Evolutionary conservation across 92 coral and sea anemone genomes (phyloP).

Genomic region (Porites evermanni): DNA sequence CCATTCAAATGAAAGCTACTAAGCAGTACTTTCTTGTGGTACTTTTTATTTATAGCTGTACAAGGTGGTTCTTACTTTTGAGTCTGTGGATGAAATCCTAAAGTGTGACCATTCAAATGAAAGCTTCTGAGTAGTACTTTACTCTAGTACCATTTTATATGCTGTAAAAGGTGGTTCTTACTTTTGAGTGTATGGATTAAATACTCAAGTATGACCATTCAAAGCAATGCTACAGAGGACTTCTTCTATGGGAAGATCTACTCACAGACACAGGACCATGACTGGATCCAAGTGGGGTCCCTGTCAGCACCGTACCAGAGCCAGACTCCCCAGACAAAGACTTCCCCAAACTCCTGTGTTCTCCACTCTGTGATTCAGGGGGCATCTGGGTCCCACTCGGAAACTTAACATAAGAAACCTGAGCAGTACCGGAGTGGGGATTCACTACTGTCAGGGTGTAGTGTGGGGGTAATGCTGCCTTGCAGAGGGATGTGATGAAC

Average conservation of each 20-base stretch:
- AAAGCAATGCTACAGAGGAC: not conserved
- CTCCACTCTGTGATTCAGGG: conserved; percentile 71
- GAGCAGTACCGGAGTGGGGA: conserved; percentile 93
- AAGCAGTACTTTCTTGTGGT: not conserved
- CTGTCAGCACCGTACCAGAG: conserved; percentile 86
- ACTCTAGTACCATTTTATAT: not conserved
- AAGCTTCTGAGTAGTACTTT: not conserved
- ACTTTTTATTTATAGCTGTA: not conserved
- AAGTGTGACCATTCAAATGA: not conserved
- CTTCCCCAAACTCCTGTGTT: conserved; percentile 50
- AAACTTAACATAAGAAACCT: conserved; percentile 81
- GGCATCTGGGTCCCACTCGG: conserved; percentile 64
- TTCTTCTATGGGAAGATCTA: not conserved
- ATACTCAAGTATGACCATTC: not conserved
- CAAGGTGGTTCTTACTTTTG: not conserved
- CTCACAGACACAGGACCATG: conserved; percentile 98
- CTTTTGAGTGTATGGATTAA: not conserved
- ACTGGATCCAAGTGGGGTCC: conserved; percentile 90
- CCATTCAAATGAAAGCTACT: not conserved
- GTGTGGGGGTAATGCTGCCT: conserved; percentile 98
- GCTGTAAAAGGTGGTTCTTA: not conserved
- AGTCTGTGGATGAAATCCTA: no score
- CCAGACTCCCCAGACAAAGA: conserved; percentile 74
- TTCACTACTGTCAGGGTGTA: conserved; percentile 94
- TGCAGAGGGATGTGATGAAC: conserved; percentile 94